Evolutionary conservation across 2,113 vertebrate genomes (phyloP).

Genomic region (Gadus chalcogrammus): DNA sequence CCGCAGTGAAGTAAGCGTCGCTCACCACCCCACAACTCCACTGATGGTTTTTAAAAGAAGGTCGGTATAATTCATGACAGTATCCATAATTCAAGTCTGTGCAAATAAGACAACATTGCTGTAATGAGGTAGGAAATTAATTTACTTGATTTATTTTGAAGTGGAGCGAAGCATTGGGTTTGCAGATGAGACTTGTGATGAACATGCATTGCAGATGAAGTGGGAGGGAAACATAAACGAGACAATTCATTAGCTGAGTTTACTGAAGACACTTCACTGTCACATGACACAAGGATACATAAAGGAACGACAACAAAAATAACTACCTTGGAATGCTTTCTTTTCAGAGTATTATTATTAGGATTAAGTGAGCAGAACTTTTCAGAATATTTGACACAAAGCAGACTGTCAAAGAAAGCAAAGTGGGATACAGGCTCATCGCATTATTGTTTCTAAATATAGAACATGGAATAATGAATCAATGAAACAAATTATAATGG

Average conservation of each 20-base stretch:
- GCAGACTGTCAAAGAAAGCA: no score
- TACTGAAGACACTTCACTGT: neutral
- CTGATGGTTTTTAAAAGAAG: slow-evolving; percentile 1
- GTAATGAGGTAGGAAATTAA: slow-evolving; percentile 46
- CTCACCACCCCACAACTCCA: no score
- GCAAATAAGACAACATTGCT: slow-evolving; percentile 18
- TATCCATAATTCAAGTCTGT: slow-evolving; percentile 43
- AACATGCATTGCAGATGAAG: neutral
- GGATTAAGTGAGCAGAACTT: no score
- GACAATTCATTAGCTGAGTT: slow-evolving; percentile 16
- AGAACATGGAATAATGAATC: no score
- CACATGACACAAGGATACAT: neutral
- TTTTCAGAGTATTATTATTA: neutral
- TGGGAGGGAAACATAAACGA: neutral
- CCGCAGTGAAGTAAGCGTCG: neutral
- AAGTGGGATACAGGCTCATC: no score
- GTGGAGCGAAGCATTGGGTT: slow-evolving; percentile 32
- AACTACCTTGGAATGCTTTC: neutral
- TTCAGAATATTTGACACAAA: no score
- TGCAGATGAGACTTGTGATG: slow-evolving; percentile 24
- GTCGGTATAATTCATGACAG: slow-evolving; percentile 27
- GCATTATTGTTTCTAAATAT: no score
- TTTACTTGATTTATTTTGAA: slow-evolving; percentile 44
- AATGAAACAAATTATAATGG: no score
- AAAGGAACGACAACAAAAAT: neutral